Percentiles rank a stretch among this genome's conserved stretches.
Evolutionary conservation across 2,113 vertebrate species (phyloP).

Genomic region (Leptobrachium leishanense): DNA sequence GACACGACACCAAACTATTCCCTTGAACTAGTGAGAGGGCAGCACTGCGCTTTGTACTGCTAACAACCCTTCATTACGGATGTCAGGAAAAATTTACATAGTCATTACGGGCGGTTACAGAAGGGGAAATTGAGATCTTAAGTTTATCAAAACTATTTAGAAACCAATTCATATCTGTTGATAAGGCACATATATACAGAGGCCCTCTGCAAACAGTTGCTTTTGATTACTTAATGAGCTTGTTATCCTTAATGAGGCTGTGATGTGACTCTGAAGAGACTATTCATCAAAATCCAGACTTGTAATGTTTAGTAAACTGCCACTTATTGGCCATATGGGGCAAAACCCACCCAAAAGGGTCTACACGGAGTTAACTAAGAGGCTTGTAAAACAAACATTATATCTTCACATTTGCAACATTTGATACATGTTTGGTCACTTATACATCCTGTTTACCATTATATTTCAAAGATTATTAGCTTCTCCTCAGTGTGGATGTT

Average conservation of each 20-base stretch:
- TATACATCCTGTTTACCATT: too few species aligned
- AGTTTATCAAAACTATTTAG: conserved; percentile 62
- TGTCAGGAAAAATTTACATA: conserved; percentile 69
- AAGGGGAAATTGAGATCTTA: conserved; percentile 71
- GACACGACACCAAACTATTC: conserved; percentile 74
- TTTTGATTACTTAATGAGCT: conserved; percentile 56
- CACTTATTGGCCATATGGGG: conserved; percentile 61
- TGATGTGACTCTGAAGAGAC: conserved; percentile 50
- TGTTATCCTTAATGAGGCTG: conserved; percentile 54
- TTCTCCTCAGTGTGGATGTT: too few species aligned
- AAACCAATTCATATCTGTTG: conserved; percentile 44
- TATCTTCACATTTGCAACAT: too few species aligned
- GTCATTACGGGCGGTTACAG: conserved; percentile 62
- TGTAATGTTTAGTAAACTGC: conserved; percentile 53
- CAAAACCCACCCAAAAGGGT: too few species aligned
- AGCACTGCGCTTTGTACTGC: conserved; percentile 67
- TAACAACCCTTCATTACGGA: conserved; percentile 71
- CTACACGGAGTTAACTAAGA: too few species aligned
- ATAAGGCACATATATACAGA: conserved; percentile 29
- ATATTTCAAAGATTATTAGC: too few species aligned
- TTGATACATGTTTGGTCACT: too few species aligned
- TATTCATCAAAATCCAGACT: conserved; percentile 48
- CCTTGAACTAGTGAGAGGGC: conserved; percentile 64
- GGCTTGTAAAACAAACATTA: too few species aligned
- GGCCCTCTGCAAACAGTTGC: conserved; percentile 49